Percentiles rank a stretch among this genome's conserved stretches.
phyloP scores from a whole-genome alignment of 1,140 invertebrate genomes.

The Drosophila subpulchrella region DNA sequence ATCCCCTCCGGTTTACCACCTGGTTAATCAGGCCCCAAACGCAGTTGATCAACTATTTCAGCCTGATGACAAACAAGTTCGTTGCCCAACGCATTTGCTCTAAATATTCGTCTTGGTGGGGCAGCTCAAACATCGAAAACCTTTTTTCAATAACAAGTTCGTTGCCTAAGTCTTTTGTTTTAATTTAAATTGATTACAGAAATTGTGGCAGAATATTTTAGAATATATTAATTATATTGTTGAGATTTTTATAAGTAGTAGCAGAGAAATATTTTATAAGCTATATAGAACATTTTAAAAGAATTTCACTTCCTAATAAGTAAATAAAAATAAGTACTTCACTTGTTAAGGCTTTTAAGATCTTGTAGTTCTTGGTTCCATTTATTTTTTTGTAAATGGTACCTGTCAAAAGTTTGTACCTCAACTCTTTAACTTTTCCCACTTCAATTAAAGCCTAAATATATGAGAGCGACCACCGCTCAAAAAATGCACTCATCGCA shows the following conservation, averaged over 20 bases:
- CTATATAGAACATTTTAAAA: no score
- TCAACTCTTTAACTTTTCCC: conserved; percentile 1
- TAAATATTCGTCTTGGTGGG: conserved; percentile 22
- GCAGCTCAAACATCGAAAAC: conserved; percentile 23
- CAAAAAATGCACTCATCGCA: conserved; percentile 13
- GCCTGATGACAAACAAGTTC: conserved; percentile 61
- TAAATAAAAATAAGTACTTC: no score
- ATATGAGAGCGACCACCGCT: conserved; percentile 27
- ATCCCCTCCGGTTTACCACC: conserved; percentile 19
- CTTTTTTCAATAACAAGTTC: conserved; percentile 46
- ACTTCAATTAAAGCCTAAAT: conserved; percentile 41
- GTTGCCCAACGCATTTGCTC: conserved; percentile 69
- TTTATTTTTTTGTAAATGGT: not conserved
- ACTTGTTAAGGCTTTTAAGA: no score
- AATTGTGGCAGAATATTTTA: not conserved
- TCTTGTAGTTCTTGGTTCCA: no score
- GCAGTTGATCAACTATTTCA: conserved; percentile 40
- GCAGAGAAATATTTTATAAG: not conserved
- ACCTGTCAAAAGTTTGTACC: not conserved
- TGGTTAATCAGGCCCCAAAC: conserved; percentile 37
- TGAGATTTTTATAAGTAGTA: not conserved
- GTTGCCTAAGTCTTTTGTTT: conserved; percentile 59
- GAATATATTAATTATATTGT: not conserved
- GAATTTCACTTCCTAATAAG: no score
- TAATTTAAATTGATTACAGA: not conserved